These are phyloP conservation scores for Erythrocercus mccallii DNA, from an alignment of 2,113 vertebrate genomes.

Conservation along the genomic window DNA sequence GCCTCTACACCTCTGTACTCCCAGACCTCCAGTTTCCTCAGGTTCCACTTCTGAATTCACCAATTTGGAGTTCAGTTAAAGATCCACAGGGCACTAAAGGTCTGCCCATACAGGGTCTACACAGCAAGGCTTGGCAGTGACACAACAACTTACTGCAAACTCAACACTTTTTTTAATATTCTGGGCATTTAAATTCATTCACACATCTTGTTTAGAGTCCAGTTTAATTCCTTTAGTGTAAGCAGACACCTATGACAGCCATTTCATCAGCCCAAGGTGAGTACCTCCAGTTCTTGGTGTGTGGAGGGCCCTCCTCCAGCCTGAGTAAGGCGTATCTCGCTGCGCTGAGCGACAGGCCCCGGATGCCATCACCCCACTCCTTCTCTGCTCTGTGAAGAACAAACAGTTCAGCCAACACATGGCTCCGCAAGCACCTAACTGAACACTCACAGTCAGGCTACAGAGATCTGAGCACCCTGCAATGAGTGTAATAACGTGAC, in stretches of 20 bases:
- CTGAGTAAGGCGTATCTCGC: conserved; percentile 90
- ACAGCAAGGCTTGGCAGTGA: not conserved
- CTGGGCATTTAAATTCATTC: not conserved
- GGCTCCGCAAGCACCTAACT: not conserved
- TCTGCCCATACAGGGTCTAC: not conserved
- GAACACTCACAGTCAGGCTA: not conserved
- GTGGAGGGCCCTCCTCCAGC: conserved; percentile 92
- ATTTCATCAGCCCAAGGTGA: not conserved
- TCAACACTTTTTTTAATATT: not conserved
- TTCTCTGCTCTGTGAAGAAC: conserved; percentile 84
- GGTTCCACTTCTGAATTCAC: not conserved
- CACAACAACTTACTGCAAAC: not conserved
- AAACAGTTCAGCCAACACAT: not conserved
- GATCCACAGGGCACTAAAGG: not conserved
- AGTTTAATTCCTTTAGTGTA: not conserved
- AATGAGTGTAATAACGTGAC: not conserved
- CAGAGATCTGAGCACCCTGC: not conserved
- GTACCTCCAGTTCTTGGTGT: conserved; percentile 99
- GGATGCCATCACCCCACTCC: conserved; percentile 97
- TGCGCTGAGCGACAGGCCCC: conserved; percentile 93
- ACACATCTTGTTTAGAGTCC: not conserved
- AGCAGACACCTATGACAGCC: not conserved
- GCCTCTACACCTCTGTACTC: not conserved
- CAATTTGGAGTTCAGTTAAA: not conserved
- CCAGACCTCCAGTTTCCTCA: not conserved